phyloP scores from a whole-genome alignment of 2,888 invertebrate genomes.

The Hesperia comma region DNA sequence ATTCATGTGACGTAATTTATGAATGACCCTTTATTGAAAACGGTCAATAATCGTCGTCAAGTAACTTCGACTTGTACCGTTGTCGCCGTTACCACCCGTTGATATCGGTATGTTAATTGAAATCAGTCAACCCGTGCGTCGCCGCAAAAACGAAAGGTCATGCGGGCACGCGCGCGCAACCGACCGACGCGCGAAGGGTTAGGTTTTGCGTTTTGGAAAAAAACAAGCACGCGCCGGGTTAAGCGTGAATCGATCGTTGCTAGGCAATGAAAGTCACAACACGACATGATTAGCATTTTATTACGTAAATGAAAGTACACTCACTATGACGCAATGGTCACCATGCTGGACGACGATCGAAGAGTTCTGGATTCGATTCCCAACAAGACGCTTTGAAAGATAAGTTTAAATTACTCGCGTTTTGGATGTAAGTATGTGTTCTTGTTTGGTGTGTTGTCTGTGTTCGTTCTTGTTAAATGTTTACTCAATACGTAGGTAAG shows the following conservation, averaged over 20 bases:
- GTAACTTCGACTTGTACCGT: conserved; percentile 24
- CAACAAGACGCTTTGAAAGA: no score
- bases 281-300: conserved; percentile 25
- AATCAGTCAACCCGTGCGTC: conserved; percentile 49
- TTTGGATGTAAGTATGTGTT: no score
- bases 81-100: conserved; percentile 36
- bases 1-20: no score
- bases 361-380: no score
- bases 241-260: conserved; percentile 45
- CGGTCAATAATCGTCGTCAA: no score
- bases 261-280: conserved; percentile 39
- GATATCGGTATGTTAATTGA: conserved; percentile 56
- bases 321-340: neutral
- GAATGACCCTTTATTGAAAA: no score
- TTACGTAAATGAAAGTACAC: neutral
- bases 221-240: conserved; percentile 14
- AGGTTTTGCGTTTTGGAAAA: conserved; percentile 41
- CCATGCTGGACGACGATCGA: no score
- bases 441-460: no score
- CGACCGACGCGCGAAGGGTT: conserved; percentile 45
- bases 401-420: no score
- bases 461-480: no score
- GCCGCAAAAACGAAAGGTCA: conserved; percentile 71
- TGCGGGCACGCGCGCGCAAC: conserved; percentile 59
- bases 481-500: no score